phyloP scores from a whole-genome alignment of 2,888 invertebrate genomes.

The Ochropacha duplaris region DNA sequence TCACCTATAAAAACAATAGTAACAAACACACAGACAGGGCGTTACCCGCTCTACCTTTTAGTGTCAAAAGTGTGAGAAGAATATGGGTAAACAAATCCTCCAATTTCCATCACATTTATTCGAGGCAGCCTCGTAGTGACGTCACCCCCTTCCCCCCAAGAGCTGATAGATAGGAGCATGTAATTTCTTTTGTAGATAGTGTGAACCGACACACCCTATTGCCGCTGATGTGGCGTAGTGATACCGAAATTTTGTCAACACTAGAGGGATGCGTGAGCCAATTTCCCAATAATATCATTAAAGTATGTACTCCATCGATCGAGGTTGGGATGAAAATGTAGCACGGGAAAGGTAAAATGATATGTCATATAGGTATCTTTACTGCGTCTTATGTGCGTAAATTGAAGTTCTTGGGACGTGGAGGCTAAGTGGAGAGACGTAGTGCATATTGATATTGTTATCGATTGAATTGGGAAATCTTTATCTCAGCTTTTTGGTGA shows the following conservation, averaged over 20 bases:
- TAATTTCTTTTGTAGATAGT: constrained; percentile 80
- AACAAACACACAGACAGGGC: constrained; percentile 39
- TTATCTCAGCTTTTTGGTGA: neutral
- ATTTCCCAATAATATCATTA: constrained; percentile 69
- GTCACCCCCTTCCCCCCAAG: constrained; percentile 48
- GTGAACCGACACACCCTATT: constrained; percentile 72
- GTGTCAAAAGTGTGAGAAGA: constrained; percentile 82
- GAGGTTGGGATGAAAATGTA: constrained; percentile 33
- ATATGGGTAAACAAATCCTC: constrained; percentile 84
- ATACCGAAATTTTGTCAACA: constrained; percentile 67
- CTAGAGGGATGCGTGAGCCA: constrained; percentile 53
- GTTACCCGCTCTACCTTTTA: constrained; percentile 73
- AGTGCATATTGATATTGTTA: neutral
- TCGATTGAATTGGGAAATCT: neutral
- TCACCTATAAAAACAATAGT: constrained; percentile 51
- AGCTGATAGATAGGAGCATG: constrained; percentile 62
- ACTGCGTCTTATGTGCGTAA: neutral
- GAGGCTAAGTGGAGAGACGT: neutral
- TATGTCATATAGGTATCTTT: constrained; percentile 26
- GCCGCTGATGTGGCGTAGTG: constrained; percentile 54
- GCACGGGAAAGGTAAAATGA: constrained; percentile 30
- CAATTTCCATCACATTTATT: constrained; percentile 84
- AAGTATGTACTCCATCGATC: constrained; percentile 39
- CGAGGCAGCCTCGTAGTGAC: constrained; percentile 62
- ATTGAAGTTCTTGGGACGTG: neutral